Conservation (phyloP, 2,113 vertebrate genomes). For the Eubucco bourcierii region DNA sequence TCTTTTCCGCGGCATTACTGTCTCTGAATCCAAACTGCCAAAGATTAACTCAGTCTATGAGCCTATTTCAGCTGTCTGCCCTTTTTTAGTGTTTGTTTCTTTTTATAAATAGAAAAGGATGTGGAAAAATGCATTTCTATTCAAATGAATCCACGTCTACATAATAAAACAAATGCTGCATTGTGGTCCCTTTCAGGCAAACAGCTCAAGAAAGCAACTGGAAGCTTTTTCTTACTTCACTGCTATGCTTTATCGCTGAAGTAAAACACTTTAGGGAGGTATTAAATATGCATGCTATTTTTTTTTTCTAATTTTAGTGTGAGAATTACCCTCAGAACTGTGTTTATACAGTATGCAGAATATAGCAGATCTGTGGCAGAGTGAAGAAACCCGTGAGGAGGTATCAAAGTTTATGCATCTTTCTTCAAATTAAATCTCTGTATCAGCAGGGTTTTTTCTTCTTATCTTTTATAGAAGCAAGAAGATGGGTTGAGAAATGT, state of each 20-base stretch:
- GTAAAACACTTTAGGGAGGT: conserved; percentile 45
- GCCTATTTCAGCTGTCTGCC: background rate
- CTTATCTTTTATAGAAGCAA: conserved; percentile 30
- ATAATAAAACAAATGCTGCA: conserved; percentile 63
- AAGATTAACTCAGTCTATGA: background rate
- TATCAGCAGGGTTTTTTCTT: conserved; percentile 28
- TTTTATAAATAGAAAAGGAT: background rate
- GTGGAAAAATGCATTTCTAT: conserved; percentile 27
- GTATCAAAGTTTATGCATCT: conserved; percentile 47
- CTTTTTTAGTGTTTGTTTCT: background rate
- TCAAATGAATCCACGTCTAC: conserved; percentile 33
- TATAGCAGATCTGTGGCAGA: conserved; percentile 9
- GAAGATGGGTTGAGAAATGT: conserved; percentile 23
- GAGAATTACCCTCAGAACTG: conserved; percentile 54
- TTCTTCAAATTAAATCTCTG: conserved; percentile 48
- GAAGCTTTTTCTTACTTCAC: conserved; percentile 22
- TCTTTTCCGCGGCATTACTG: background rate
- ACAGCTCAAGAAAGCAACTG: conserved; percentile 34
- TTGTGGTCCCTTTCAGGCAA: conserved; percentile 27
- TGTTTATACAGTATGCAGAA: conserved; percentile 47
- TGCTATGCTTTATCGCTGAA: conserved; percentile 41
- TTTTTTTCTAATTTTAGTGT: conserved; percentile 50
- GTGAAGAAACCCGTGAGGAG: conserved; percentile 27
- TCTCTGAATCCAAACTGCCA: background rate
- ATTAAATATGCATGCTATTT: conserved; percentile 49